Conservation (phyloP, 92 coral and sea anemone species). For the Phymanthus crucifer region DNA sequence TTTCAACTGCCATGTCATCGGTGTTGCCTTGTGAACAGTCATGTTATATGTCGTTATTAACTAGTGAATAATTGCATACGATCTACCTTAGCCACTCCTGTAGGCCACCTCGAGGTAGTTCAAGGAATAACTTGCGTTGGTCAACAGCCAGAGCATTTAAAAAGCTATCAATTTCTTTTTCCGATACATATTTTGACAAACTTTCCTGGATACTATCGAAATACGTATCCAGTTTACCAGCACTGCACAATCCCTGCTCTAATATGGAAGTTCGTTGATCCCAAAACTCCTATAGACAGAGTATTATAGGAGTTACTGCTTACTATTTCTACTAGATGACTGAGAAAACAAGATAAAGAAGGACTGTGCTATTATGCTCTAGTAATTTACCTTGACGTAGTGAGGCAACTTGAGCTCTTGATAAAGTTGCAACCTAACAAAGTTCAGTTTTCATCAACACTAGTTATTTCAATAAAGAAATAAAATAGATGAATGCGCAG, state of each 20-base stretch:
- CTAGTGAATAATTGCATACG: neutral
- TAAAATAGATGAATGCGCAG: neutral
- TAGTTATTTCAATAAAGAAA: too few relatives aligned
- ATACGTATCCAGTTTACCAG: slow-evolving; percentile 10
- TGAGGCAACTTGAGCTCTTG: slow-evolving; percentile 3
- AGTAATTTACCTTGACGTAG: neutral
- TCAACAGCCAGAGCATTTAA: neutral
- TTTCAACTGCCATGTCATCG: too few relatives aligned
- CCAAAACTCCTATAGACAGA: slow-evolving; percentile 12
- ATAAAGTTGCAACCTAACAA: slow-evolving; percentile 12
- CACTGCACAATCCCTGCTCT: slow-evolving; percentile 3
- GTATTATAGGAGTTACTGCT: neutral
- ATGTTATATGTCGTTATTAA: neutral
- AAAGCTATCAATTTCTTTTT: neutral
- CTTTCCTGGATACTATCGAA: slow-evolving; percentile 4
- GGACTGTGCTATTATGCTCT: too few relatives aligned
- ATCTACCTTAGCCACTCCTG: slow-evolving; percentile 14
- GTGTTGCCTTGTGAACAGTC: too few relatives aligned
- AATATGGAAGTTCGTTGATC: slow-evolving; percentile 3
- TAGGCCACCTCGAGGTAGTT: neutral
- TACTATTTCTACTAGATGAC: too few relatives aligned
- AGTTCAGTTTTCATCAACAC: too few relatives aligned
- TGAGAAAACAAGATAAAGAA: too few relatives aligned
- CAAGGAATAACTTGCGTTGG: slow-evolving; percentile 1
- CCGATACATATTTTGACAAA: neutral